Conservation (phyloP, 2,113 vertebrate species). For the Gymnobelideus leadbeateri region DNA sequence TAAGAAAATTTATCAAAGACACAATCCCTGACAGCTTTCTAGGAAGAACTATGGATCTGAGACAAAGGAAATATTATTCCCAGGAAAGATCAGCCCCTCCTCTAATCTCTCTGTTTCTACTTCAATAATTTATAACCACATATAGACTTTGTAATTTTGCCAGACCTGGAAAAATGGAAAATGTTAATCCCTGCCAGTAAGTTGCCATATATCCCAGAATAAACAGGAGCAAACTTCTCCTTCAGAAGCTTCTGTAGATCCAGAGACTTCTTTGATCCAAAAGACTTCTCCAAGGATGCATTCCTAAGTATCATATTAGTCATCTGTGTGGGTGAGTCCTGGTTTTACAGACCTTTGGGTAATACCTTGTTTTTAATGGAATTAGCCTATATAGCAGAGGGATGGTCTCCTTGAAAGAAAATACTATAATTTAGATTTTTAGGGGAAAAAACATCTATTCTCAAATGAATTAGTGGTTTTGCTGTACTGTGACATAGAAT, state of each 20-base stretch:
- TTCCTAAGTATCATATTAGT: constrained; percentile 35
- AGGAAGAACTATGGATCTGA: neutral
- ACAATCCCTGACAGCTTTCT: neutral
- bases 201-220: neutral
- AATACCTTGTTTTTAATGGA: constrained; percentile 54
- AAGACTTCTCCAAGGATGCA: constrained; percentile 14
- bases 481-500: neutral
- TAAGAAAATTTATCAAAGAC: neutral
- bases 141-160: constrained; percentile 7
- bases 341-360: constrained; percentile 17
- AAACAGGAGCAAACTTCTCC: constrained; percentile 24
- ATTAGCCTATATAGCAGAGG: neutral
- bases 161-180: neutral
- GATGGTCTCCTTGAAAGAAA: neutral
- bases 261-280: constrained; percentile 42
- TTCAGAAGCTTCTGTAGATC: neutral
- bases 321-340: neutral
- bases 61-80: neutral
- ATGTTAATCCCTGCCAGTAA: constrained; percentile 21
- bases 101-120: constrained; percentile 10
- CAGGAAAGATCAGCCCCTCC: constrained; percentile 17
- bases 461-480: neutral
- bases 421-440: neutral
- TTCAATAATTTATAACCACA: neutral
- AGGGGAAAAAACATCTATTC: neutral